Evolutionary conservation across 1,140 invertebrate genomes (phyloP).

Genomic region (Acyrthosiphon pisum): DNA sequence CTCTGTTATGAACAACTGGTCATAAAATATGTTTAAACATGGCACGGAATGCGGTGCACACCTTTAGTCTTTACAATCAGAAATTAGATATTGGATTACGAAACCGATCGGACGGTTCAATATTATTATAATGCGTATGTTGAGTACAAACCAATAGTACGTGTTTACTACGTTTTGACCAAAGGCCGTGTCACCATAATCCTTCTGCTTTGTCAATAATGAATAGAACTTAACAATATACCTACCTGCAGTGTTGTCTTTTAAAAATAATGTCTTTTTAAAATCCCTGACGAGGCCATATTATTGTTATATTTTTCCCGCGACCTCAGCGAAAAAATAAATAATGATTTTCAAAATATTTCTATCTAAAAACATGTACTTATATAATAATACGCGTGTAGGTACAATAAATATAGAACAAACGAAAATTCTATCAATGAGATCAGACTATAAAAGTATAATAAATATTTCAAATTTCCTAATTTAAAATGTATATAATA

Average conservation of each 20-base stretch:
- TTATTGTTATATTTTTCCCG: constrained; percentile 32
- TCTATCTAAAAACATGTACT: neutral
- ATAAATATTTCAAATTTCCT: neutral
- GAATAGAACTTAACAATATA: constrained; percentile 14
- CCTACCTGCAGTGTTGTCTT: neutral
- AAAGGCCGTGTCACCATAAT: neutral
- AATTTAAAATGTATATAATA: neutral
- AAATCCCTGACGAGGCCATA: constrained; percentile 38
- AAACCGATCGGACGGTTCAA: neutral
- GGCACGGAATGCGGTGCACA: neutral
- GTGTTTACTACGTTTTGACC: constrained; percentile 17
- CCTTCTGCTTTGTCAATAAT: neutral
- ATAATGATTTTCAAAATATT: neutral
- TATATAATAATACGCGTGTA: neutral
- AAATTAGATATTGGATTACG: neutral
- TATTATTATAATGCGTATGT: neutral
- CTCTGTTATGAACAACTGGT: neutral
- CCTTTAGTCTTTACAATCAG: constrained; percentile 28
- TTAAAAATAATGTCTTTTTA: constrained; percentile 33
- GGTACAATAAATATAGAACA: constrained; percentile 5
- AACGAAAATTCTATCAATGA: neutral
- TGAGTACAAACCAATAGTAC: neutral
- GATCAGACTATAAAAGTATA: neutral
- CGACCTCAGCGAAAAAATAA: constrained; percentile 21
- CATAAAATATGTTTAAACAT: constrained; percentile 39